Base-by-base conservation (phyloP, 2,888 invertebrate species). In the Philhelius pedissequus region DNA sequence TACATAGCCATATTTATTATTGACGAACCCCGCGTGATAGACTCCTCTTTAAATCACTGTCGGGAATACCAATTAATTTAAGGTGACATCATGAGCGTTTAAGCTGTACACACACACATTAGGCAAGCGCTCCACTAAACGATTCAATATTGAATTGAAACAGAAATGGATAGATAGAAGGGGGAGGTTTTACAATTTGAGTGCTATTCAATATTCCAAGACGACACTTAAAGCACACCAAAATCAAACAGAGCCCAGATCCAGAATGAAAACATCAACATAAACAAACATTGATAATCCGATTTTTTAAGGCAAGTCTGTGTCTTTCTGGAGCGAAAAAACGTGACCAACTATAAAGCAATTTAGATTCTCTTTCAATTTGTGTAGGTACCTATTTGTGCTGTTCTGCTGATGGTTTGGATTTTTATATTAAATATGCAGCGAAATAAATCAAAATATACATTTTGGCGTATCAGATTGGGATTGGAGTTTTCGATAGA, bases 51-150 rank as follows among this genome's bases (percentile, higher is more conserved):
- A 25, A 71, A 71, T 56, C 48, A 48, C 82, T 38, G 78, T 66
- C 43, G 66, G 70, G 83, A 78, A 83, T 83, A 78, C 43, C 64
- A 83, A 83, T 83, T 83, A 78, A 83, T 75, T 70, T 74, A 43
- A 75, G 78, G 64, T 83, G 83, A 83, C 83, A 78, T 81, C 81
- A 81, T 75, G 62, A n/a, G n/a, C 73, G 25, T 58, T n/a, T 32
- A 40, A n/a, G 38, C 71, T 18, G 58, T 69, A 9, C 38, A 38
- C 25, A 40, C 8, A 38, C 25, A 13, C n/a, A n/a, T n/a, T n/a
- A 13, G 20, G 1, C 9, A 35, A 75, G 69, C 30, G 69, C 30
- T 77, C 68, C 20, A 73, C 73, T 82, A 64, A 77, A 68, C 68
- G 54, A 50, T 73, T 25, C 69, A 82, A 82, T 35, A 48, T 48